Base-by-base conservation (phyloP, 1,140 invertebrate genomes). In the Mercenaria mercenaria region DNA sequence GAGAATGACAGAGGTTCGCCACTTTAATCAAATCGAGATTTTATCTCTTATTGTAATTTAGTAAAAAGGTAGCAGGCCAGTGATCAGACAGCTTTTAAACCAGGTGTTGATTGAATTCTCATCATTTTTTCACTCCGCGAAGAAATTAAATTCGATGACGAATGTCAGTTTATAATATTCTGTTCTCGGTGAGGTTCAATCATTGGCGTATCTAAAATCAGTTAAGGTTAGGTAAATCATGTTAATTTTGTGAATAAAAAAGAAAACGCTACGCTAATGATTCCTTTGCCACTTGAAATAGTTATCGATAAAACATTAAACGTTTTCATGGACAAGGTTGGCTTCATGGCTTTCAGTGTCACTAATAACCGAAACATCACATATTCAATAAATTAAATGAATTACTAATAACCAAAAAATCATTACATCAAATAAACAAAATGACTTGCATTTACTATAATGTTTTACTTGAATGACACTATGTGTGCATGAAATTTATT, bases 341-440 rank as follows among this genome's bases (percentile, higher is more conserved):
- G 34, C 13, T 72, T 37, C 34, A 72, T 39, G 13, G n/a, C 37
- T 29, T 72, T 72, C 34, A 39, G 15, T 72, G 8, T 41, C 34
- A 72, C 67, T 72, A 72, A 72, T 72, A 72, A 72, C 67, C 67
- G 67, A 72, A 72, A 72, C 67, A 72, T 72, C 67, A 72, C 18
- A 39, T 20, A 29, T 32, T 72, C 67, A 72, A 72, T 41, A 72
- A 72, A 72, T 72, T 39, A 39, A 72, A 72, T 72, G 67, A 72
- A 37, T 39, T 72, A 4, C 26, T 72, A 72, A 72, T 41, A 41
- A 72, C 34, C 15, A 41, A 72, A 72, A 29, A 23, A 41, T 39
- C 26, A 29, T 72, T 32, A 41, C 18, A 72, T 37, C 4, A n/a
- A 72, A 72, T 72, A 1, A 39, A 72, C 18, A 20, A 72, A 72